Evolutionary conservation across 2,797 vertebrate species (phyloP).

Genomic region (Argentina silus): DNA sequence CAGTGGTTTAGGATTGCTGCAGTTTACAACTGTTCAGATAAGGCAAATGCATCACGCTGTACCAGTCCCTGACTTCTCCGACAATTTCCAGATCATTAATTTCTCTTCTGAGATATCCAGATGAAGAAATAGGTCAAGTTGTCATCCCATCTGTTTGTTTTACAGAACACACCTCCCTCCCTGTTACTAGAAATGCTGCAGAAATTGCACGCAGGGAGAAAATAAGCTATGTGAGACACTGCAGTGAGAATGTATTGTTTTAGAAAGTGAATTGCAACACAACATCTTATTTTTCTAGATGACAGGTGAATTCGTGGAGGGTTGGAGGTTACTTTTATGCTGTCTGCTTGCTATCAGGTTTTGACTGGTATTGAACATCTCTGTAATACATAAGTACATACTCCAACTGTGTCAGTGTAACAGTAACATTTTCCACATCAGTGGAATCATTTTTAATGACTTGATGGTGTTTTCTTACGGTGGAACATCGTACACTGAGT

Average conservation of each 20-base stretch:
- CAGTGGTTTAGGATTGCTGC: not conserved
- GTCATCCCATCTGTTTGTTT: slow-evolving; percentile 73
- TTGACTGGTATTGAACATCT: too few relatives aligned
- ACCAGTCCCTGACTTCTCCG: slow-evolving; percentile 23
- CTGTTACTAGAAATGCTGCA: slow-evolving; percentile 13
- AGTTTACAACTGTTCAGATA: slow-evolving; percentile 12
- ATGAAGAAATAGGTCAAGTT: slow-evolving; percentile 72
- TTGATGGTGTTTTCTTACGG: too few relatives aligned
- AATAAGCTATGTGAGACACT: not conserved
- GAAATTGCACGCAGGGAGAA: slow-evolving; percentile 7
- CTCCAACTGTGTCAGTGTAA: too few relatives aligned
- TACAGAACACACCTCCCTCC: slow-evolving; percentile 43
- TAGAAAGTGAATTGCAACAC: not conserved
- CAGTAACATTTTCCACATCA: too few relatives aligned
- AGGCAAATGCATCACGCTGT: slow-evolving; percentile 13
- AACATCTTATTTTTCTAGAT: not conserved
- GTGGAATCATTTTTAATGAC: too few relatives aligned
- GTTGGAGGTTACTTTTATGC: not conserved
- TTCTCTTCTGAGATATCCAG: slow-evolving; percentile 55
- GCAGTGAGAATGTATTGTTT: slow-evolving; percentile 4
- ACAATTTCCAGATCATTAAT: slow-evolving; percentile 27
- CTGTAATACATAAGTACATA: too few relatives aligned
- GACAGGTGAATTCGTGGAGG: not conserved
- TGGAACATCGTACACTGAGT: too few relatives aligned
- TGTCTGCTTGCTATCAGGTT: too few relatives aligned